These are phyloP conservation scores for Dermolepida albohirtum DNA, from an alignment of 2,888 invertebrate genomes.

Conservation along the genomic window DNA sequence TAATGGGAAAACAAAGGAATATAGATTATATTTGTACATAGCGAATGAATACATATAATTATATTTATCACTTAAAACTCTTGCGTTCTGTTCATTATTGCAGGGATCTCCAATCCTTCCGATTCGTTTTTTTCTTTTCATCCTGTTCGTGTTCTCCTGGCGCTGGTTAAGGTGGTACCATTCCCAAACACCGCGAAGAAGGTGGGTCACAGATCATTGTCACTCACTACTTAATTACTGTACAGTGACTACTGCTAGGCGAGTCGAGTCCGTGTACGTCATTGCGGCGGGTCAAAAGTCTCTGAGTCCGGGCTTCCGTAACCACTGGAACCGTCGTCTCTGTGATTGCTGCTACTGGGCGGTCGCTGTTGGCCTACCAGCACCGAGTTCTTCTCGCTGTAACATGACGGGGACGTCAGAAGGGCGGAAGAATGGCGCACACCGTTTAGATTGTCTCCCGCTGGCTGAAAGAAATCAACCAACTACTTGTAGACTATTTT, in stretches of 20 bases:
- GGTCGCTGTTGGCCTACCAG: conserved; percentile 62
- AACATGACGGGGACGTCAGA: conserved; percentile 63
- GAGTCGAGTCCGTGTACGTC: conserved; percentile 50
- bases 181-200: no score
- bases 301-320: conserved; percentile 84
- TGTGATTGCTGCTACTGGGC: conserved; percentile 61
- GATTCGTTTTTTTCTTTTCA: no score
- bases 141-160: no score
- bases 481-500: conserved; percentile 45
- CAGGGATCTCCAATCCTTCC: no score
- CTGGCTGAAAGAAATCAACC: conserved; percentile 63
- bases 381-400: conserved; percentile 64
- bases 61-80: conserved; percentile 15
- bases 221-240: not conserved
- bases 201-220: conserved; percentile 1
- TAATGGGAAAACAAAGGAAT: no score
- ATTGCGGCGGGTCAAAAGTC: conserved; percentile 67
- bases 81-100: not conserved
- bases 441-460: conserved; percentile 64
- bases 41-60: conserved; percentile 10
- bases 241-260: conserved; percentile 21
- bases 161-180: no score
- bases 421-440: conserved; percentile 52
- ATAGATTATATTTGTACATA: no score
- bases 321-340: conserved; percentile 81